These are phyloP conservation scores for Anguilla rostrata DNA, from an alignment of 2,113 vertebrate species.

Conservation along the genomic window DNA sequence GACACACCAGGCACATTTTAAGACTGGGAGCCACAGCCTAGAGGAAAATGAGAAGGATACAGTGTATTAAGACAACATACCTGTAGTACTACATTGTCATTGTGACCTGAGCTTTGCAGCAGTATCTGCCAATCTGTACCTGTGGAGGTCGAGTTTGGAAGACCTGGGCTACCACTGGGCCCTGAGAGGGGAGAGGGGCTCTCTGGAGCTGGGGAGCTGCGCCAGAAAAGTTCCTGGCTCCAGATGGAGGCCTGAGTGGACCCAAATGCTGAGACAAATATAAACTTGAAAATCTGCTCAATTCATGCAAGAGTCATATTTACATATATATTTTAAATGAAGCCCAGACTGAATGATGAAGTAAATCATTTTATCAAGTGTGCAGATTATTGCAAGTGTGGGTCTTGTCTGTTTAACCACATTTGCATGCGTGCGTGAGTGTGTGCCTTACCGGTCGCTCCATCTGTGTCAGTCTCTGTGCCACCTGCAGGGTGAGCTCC, in stretches of 20 bases:
- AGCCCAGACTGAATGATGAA: no score
- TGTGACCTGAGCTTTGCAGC: background rate
- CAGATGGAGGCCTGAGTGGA: constrained; percentile 47
- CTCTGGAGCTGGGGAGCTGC: constrained; percentile 40
- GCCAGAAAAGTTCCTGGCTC: constrained; percentile 25
- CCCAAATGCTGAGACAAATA: constrained; percentile 40
- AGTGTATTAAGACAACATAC: no score
- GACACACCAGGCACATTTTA: constrained; percentile 89
- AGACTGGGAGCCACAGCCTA: constrained; percentile 44
- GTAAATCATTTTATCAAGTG: no score
- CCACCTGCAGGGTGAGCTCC: constrained; percentile 80
- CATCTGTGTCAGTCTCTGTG: constrained; percentile 65
- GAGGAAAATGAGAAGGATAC: background rate
- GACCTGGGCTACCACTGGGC: constrained; percentile 20
- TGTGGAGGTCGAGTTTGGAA: constrained; percentile 32
- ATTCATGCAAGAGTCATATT: background rate
- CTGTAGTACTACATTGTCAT: background rate
- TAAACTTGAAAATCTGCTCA: background rate
- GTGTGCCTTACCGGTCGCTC: constrained; percentile 53
- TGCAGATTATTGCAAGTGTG: background rate
- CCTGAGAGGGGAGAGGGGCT: constrained; percentile 24
- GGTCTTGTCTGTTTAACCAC: background rate
- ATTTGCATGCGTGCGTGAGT: background rate
- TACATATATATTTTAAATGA: background rate
- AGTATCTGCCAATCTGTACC: constrained; percentile 22